Conservation (phyloP, 1,140 invertebrate genomes). For the Diabrotica undecimpunctata region DNA sequence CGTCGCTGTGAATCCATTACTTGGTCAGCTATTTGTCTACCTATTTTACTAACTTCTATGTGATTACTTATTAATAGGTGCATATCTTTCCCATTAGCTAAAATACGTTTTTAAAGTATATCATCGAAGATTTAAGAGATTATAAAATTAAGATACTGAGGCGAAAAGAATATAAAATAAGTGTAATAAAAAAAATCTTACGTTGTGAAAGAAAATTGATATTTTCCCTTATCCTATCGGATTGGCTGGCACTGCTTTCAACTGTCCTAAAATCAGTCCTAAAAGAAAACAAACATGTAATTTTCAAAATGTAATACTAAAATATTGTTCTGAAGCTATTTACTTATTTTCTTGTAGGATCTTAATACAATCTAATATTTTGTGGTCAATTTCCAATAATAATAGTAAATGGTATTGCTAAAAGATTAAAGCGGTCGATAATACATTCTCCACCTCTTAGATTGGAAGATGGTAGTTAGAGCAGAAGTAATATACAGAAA, state of each 20-base stretch:
- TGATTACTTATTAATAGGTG: constrained; percentile 68
- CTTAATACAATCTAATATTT: too few species aligned
- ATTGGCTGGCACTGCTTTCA: constrained; percentile 51
- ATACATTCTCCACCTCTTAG: too few species aligned
- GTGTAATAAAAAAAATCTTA: constrained; percentile 42
- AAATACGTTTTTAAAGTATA: constrained; percentile 4
- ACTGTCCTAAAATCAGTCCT: constrained; percentile 53
- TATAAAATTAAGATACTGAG: too few species aligned
- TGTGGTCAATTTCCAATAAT: too few species aligned
- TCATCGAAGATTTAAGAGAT: not conserved
- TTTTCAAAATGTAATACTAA: constrained; percentile 7
- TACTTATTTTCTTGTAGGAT: too few species aligned
- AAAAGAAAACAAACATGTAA: constrained; percentile 33
- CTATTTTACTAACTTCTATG: constrained; percentile 76
- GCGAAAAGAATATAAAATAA: too few species aligned
- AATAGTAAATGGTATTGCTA: too few species aligned
- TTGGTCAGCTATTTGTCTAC: constrained; percentile 71
- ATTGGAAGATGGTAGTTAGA: too few species aligned
- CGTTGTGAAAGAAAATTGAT: constrained; percentile 59
- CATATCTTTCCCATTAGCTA: constrained; percentile 56
- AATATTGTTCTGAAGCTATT: too few species aligned
- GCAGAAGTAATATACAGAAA: too few species aligned
- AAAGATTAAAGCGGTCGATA: too few species aligned
- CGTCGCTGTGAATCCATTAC: constrained; percentile 58
- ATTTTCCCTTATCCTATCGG: constrained; percentile 52